Base-by-base conservation (phyloP, 2,113 vertebrate species). In the Chrysochloris asiatica region DNA sequence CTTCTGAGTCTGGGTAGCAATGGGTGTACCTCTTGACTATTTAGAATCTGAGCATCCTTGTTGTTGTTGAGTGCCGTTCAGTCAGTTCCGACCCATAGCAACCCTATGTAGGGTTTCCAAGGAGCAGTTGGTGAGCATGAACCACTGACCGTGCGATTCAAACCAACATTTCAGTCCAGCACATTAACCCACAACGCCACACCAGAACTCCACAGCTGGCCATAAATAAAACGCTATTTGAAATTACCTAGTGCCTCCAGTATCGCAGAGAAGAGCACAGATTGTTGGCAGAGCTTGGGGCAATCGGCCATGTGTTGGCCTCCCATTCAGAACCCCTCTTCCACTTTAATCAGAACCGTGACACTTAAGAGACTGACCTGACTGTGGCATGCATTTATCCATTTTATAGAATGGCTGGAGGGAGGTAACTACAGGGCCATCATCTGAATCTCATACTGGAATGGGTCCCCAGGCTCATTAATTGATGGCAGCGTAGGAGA, bases 311-410 rank as follows among this genome's bases (percentile, higher is more conserved):
- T 73, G 17, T 52, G 33, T 73, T 50, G 56, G 19, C 69, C 14
- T 87, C 54, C 48, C 77, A 69, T 92, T 91, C 61, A 45, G 84
- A 85, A 69, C 48, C 43, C 47, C 22, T 87, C 26, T 93, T 38
- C 41, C 56, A 69, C 94, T 94, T 94, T 89, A 72, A 95, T 92
- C 86, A 94, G 86, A 92, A 65, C 36, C n/a, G 56, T 91, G 38
- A 50, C 69, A 78, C 12, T 47, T 69, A 85, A 91, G 65, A 36
- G 36, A 82, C 59, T 84, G 19, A 95, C 72, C 47, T 90, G 59
- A 22, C 36, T 13, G 11, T 94, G 76, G 11, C 69, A 52, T 93
- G 50, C 36, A 73, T 86, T 94, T 94, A 80, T 83, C 36, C 59
- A 19, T 48, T 91, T 92, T 95, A 80, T 63, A 85, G 52, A 93